Percentiles rank a stretch among this genome's conserved stretches.
phyloP scores from a whole-genome alignment of 2,888 invertebrate species.

The Ditylenchus weischeri region DNA sequence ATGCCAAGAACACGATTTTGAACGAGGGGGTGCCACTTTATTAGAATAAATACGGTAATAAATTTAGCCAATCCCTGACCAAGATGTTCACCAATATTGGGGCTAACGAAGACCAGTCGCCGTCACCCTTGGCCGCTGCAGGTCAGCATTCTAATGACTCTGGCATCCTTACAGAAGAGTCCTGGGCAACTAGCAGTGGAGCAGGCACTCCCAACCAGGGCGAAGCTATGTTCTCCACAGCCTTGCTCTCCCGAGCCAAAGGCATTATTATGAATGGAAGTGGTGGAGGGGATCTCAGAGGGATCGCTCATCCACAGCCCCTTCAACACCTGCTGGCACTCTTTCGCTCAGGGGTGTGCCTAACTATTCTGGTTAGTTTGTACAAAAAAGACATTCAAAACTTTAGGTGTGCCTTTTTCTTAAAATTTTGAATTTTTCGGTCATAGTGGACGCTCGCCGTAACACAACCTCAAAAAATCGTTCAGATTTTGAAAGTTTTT shows the following conservation, averaged over 20 bases:
- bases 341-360: constrained; percentile 36
- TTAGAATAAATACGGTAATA: no score
- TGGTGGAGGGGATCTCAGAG: constrained; percentile 3
- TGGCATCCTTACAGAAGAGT: constrained; percentile 48
- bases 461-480: no score
- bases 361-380: not conserved
- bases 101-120: constrained; percentile 11
- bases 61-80: constrained; percentile 23
- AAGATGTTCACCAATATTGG: constrained; percentile 26
- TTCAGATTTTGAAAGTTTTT: no score
- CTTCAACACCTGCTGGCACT: constrained; percentile 37
- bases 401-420: no score
- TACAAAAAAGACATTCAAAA: no score
- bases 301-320: constrained; percentile 31
- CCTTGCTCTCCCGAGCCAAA: constrained; percentile 28
- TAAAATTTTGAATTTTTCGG: no score
- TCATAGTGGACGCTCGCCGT: no score
- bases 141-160: constrained; percentile 44
- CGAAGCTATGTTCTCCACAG: constrained; percentile 16
- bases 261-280: constrained; percentile 21
- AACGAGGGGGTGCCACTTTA: no score
- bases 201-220: constrained; percentile 16
- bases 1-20: no score
- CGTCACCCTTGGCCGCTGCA: not conserved
- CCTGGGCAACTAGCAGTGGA: constrained; percentile 27